These are phyloP conservation scores for Cromileptes altivelis DNA, from an alignment of 2,113 vertebrate genomes.

Conservation along the genomic window DNA sequence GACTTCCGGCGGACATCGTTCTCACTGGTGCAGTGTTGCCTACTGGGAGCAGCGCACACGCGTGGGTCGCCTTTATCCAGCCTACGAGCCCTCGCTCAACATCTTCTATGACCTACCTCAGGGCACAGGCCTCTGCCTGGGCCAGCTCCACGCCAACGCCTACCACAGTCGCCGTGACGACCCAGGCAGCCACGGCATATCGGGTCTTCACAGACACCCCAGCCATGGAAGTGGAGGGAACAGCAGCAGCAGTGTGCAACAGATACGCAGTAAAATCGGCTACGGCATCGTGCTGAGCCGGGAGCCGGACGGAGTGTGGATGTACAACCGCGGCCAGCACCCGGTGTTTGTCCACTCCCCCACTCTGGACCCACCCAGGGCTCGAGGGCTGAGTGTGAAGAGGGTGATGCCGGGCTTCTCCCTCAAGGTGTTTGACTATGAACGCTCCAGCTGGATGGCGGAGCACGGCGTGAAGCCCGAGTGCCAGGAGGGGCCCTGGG, in stretches of 20 bases:
- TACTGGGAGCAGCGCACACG: constrained; percentile 99
- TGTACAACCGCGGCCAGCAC: constrained; percentile 97
- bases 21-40: constrained; percentile 98
- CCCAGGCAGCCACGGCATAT: constrained; percentile 54
- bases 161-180: constrained; percentile 70
- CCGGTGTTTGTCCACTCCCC: constrained; percentile 98
- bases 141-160: constrained; percentile 89
- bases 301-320: constrained; percentile 96
- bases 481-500: constrained; percentile 92
- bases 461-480: constrained; percentile 87
- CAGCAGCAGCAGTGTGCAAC: constrained; percentile 87
- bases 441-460: constrained; percentile 89
- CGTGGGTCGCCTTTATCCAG: constrained; percentile 95
- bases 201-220: constrained; percentile 51
- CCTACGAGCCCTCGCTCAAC: constrained; percentile 96
- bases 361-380: constrained; percentile 92
- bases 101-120: constrained; percentile 99
- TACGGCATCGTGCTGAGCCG: constrained; percentile 95
- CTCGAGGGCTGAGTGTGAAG: constrained; percentile 90
- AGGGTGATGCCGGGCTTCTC: constrained; percentile 96
- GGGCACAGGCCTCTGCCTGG: constrained; percentile 97
- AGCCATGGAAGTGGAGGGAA: constrained; percentile 37
- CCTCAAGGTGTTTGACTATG: constrained; percentile 97
- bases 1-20: constrained; percentile 82
- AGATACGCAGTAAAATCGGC: constrained; percentile 95